These are phyloP conservation scores for Oenanthe oenanthe DNA, from an alignment of 2,113 vertebrate genomes.

Conservation along the genomic window DNA sequence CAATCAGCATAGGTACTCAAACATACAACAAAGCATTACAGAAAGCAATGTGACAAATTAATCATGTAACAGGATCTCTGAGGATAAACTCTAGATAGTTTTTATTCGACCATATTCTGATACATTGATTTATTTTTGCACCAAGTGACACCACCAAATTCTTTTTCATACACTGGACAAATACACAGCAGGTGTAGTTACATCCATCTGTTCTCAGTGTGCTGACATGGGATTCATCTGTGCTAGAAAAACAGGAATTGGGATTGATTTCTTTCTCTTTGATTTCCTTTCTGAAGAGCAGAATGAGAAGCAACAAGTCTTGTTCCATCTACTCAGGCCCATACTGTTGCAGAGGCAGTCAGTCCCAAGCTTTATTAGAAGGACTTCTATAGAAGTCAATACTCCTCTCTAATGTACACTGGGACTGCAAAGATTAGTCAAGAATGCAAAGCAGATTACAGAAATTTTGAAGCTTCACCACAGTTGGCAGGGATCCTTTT, in stretches of 20 bases:
- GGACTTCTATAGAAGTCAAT: neutral
- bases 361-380: neutral
- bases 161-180: neutral
- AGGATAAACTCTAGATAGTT: neutral
- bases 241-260: neutral
- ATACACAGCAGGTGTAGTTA: constrained; percentile 11
- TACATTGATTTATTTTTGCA: neutral
- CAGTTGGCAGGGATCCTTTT: neutral
- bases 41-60: neutral
- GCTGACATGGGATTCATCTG: neutral
- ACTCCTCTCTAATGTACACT: neutral
- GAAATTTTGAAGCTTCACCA: neutral
- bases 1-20: neutral
- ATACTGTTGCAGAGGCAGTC: neutral
- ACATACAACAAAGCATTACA: neutral
- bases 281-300: neutral
- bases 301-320: neutral
- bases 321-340: neutral
- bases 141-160: neutral
- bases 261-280: neutral
- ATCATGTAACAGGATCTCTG: neutral
- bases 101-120: neutral
- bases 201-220: neutral
- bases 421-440: neutral
- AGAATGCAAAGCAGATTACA: neutral